A percentile compares a stretch with the other conserved stretches of the same genome.
Conservation (phyloP, 2,888 invertebrate genomes). For the Mesoligia furuncula region DNA sequence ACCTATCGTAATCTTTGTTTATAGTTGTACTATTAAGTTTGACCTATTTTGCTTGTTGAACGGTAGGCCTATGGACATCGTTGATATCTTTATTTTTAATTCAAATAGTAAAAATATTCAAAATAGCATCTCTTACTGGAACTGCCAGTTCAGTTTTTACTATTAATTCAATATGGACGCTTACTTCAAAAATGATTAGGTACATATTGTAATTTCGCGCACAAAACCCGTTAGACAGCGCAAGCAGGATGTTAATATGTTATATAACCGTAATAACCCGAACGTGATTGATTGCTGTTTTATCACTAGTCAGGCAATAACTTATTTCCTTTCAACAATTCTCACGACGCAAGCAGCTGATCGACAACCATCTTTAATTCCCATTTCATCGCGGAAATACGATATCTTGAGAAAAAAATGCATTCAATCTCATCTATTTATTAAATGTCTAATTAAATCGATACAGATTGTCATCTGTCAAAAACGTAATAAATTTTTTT, state of each 20-base stretch:
- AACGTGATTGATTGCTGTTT: conserved; percentile 47
- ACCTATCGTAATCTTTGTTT: conserved; percentile 41
- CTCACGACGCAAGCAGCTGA: conserved; percentile 45
- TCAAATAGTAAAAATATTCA: not conserved
- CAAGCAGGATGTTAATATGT: conserved; percentile 41
- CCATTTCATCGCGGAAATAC: conserved; percentile 39
- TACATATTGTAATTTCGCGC: conserved; percentile 8
- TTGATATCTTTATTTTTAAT: conserved; percentile 1
- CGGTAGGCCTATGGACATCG: not conserved
- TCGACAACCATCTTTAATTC: conserved; percentile 21
- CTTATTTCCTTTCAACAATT: conserved; percentile 53
- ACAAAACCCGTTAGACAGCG: conserved; percentile 10
- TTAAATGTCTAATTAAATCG: conserved; percentile 31
- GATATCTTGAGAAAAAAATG: conserved; percentile 48
- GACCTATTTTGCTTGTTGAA: conserved; percentile 32
- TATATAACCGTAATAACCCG: conserved; percentile 36
- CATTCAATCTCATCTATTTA: conserved; percentile 32
- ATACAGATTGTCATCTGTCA: conserved; percentile 43
- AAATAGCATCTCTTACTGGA: not conserved
- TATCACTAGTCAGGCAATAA: conserved; percentile 41
- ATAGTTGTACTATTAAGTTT: conserved; percentile 25
- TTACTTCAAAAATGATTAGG: conserved; percentile 1
- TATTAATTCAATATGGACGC: not conserved
- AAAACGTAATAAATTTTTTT: conserved; percentile 33
- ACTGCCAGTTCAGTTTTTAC: not conserved